Evolutionary conservation across 2,797 vertebrate species (phyloP).

Genomic region (Pseudotriccus pelzelni): DNA sequence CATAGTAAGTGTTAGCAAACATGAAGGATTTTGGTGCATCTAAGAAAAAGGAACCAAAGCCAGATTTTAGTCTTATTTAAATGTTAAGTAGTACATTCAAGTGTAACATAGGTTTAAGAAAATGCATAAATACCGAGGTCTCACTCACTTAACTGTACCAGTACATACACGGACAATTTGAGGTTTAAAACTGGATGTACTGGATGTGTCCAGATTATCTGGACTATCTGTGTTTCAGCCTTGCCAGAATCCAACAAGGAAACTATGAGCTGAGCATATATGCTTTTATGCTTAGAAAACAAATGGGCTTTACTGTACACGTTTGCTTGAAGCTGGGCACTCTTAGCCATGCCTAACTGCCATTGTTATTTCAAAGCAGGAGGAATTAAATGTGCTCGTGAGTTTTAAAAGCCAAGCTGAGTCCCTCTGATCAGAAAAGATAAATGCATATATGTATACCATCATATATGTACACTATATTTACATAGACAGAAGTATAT

Average conservation of each 20-base stretch:
- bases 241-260: neutral
- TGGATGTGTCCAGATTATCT: neutral
- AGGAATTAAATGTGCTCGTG: neutral
- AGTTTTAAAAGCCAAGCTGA: neutral
- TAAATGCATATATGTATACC: neutral
- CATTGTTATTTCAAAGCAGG: neutral
- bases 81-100: neutral
- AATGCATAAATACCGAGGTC: neutral
- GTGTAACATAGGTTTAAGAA: neutral
- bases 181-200: neutral
- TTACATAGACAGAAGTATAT: neutral
- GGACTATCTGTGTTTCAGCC: neutral
- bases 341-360: neutral
- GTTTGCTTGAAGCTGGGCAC: neutral
- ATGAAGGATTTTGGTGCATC: neutral
- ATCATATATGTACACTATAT: neutral
- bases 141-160: neutral
- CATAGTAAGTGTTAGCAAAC: neutral
- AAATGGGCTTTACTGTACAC: neutral
- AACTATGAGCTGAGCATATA: neutral
- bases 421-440: neutral
- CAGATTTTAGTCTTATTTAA: neutral
- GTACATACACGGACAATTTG: neutral
- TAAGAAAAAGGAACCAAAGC: neutral
- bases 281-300: neutral